Evolutionary conservation across 2,888 invertebrate species (phyloP).

Genomic region (Perithous albicinctus): DNA sequence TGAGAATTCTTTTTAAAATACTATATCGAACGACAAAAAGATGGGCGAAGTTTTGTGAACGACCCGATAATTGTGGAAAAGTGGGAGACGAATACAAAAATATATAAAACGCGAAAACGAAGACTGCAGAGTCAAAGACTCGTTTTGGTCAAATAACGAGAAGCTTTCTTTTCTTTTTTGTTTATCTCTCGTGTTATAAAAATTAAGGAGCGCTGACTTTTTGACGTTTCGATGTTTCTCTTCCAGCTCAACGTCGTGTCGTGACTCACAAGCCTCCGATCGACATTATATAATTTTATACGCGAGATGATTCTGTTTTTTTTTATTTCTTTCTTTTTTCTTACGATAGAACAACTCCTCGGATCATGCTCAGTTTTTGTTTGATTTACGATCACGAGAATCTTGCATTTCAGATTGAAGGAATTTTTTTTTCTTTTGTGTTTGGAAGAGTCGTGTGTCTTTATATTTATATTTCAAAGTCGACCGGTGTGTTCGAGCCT

Average conservation of each 20-base stretch:
- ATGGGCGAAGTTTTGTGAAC: neutral
- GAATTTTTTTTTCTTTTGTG: neutral
- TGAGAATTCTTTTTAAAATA: too few species aligned
- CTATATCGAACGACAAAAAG: neutral
- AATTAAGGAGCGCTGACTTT: constrained; percentile 15
- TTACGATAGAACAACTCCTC: neutral
- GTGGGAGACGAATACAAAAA: too few species aligned
- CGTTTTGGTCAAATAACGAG: too few species aligned
- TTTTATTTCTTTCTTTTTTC: neutral
- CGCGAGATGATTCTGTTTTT: neutral
- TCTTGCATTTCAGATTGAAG: constrained; percentile 27
- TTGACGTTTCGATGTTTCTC: constrained; percentile 52
- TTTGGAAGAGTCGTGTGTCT: neutral
- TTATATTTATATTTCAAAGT: neutral
- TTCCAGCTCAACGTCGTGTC: constrained; percentile 35
- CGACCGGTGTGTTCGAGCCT: constrained; percentile 14
- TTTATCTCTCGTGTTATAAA: neutral
- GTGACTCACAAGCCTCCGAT: constrained; percentile 54
- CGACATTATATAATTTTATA: constrained; percentile 63
- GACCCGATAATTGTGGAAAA: too few species aligned
- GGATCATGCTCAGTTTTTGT: constrained; percentile 17
- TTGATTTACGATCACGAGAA: constrained; percentile 11
- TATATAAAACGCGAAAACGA: too few species aligned
- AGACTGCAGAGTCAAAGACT: too few species aligned
- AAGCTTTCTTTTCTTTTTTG: too few species aligned